Percentiles rank a stretch among this genome's conserved stretches.
phyloP scores from a whole-genome alignment of 2,888 invertebrate genomes.

The Drosophila siamana region DNA sequence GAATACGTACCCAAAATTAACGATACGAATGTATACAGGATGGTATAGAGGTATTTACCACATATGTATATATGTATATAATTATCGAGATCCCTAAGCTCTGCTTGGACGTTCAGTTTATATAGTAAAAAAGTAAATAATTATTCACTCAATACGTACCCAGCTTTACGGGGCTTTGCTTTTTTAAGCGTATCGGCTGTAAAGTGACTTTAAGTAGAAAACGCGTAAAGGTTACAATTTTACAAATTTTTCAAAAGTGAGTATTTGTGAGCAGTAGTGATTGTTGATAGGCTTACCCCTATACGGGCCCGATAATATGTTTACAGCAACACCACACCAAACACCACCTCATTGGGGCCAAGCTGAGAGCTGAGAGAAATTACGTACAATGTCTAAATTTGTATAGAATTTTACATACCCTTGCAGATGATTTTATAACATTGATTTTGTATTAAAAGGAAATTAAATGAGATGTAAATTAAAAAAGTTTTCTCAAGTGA shows the following conservation, averaged over 20 bases:
- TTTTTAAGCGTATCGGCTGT: slow-evolving; percentile 53
- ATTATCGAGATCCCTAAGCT: slow-evolving; percentile 51
- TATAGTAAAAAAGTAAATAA: not conserved
- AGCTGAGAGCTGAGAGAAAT: slow-evolving; percentile 41
- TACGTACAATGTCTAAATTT: slow-evolving; percentile 36
- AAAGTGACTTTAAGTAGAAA: slow-evolving; percentile 68
- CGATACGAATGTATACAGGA: slow-evolving; percentile 33
- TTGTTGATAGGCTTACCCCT: slow-evolving; percentile 68
- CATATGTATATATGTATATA: slow-evolving; percentile 31
- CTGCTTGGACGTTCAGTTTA: slow-evolving; percentile 28
- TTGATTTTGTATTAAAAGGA: not conserved
- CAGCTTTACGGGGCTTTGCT: slow-evolving; percentile 41
- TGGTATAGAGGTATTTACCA: slow-evolving; percentile 36
- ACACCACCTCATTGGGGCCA: slow-evolving; percentile 25
- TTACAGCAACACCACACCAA: slow-evolving; percentile 35
- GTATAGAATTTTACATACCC: slow-evolving; percentile 2
- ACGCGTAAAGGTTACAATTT: slow-evolving; percentile 61
- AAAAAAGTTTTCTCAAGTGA: not conserved
- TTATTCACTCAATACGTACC: slow-evolving; percentile 70
- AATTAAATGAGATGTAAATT: not conserved
- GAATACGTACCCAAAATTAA: slow-evolving; percentile 55
- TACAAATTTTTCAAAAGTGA: slow-evolving; percentile 32
- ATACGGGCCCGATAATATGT: slow-evolving; percentile 56
- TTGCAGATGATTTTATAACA: not conserved
- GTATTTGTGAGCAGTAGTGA: slow-evolving; percentile 35